Base-by-base conservation (phyloP, 2,888 invertebrate genomes). In the Ametastegia equiseti region DNA sequence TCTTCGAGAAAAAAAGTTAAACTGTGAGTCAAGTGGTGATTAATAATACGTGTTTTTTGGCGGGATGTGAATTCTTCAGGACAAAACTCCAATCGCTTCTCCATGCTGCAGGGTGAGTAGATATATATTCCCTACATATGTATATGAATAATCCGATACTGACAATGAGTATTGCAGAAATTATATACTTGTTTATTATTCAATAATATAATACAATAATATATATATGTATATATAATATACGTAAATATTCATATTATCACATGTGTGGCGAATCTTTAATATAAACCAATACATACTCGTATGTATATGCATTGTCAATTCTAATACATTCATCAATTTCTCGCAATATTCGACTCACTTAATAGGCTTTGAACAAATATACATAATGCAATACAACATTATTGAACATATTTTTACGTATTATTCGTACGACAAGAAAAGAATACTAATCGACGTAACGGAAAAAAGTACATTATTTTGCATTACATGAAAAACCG, bases 171-270 rank as follows among this genome's bases (percentile, higher is more conserved):
- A 33, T 54, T 50, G 75, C n/a, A 36, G 75, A 50, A 75, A 75
- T 75, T 54, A 75, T 33, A 75, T 75, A 19, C 11, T 36, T 75
- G n/a, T n/a, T 75, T 54, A 54, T 75, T 75, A 54, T 75, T 75
- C 15, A 36, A 54, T 75, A 54, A n/a, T 47, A 73, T 30, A 47
- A 73, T 73, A n/a, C n/a, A n/a, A n/a, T n/a, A n/a, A n/a, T n/a
- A n/a, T n/a, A n/a, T n/a, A n/a, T n/a, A 19, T n/a, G 2, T 67
- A 15, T 39, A 39, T 19, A 67, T 67, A 75, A 30, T 36, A 75
- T 75, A 75, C 19, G 15, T 54, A 54, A 27, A 54, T 36, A 54
- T 75, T 71, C 11, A 75, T 75, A 75, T 54, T 75, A 75, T 54
- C 75, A 54, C 75, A 75, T 54, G 54, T n/a, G n/a, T 75, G 75